A percentile compares a stretch with the other conserved stretches of the same genome.
These are phyloP conservation scores for Ascidia mentula DNA, from an alignment of 23 tunicate genomes.

Conservation along the genomic window DNA sequence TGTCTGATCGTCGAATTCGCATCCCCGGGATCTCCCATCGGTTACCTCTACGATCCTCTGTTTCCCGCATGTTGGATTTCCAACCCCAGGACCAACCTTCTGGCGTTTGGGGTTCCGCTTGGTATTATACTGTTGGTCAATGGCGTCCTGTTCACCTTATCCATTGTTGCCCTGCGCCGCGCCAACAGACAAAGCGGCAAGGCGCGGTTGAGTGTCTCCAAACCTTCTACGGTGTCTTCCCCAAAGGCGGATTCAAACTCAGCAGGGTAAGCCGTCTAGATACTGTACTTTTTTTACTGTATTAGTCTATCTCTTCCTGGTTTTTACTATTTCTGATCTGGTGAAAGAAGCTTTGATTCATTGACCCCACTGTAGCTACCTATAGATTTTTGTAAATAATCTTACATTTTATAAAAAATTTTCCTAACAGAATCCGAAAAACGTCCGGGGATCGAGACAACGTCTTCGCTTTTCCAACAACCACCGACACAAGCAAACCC, in stretches of 20 bases:
- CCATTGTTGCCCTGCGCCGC: slow-evolving; percentile 60
- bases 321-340: no score
- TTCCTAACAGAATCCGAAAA: no score
- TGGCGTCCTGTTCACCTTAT: slow-evolving; percentile 45
- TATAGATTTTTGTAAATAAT: no score
- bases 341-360: no score
- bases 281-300: no score
- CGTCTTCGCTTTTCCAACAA: slow-evolving; percentile 8
- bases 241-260: neutral
- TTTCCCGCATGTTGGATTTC: slow-evolving; percentile 79
- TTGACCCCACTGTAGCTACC: no score
- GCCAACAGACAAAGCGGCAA: neutral
- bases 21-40: slow-evolving; percentile 34
- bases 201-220: neutral
- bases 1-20: slow-evolving; percentile 58
- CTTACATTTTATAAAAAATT: no score
- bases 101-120: slow-evolving; percentile 82
- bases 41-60: slow-evolving; percentile 51
- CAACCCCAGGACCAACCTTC: slow-evolving; percentile 63
- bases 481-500: neutral
- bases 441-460: no score
- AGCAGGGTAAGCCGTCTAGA: neutral
- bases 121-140: slow-evolving; percentile 55
- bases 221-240: neutral
- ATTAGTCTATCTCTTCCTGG: no score